Percentiles rank a stretch among this genome's conserved stretches.
phyloP scores from a whole-genome alignment of 2,113 vertebrate species.

The Eleginops maclovinus region DNA sequence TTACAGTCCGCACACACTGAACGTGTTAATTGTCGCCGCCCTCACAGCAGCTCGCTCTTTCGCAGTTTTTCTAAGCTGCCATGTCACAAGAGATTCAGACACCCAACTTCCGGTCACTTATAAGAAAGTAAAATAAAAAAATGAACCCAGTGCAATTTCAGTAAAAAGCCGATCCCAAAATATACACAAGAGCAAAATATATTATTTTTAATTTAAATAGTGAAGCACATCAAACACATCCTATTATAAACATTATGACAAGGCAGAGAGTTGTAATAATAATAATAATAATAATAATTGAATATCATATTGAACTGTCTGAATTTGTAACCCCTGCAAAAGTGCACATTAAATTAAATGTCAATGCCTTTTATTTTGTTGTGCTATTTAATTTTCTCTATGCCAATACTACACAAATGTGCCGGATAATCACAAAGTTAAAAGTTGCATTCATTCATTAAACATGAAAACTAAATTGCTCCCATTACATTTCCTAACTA shows the following conservation, averaged over 20 bases:
- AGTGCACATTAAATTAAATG: too few species aligned
- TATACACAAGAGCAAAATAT: too few species aligned
- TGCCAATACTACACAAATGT: not conserved
- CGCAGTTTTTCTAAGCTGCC: constrained; percentile 22
- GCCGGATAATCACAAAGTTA: not conserved
- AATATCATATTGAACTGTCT: too few species aligned
- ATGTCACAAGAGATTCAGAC: constrained; percentile 8
- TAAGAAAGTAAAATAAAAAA: constrained; percentile 53
- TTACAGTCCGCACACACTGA: not conserved
- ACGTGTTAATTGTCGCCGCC: constrained; percentile 23
- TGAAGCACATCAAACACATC: not conserved
- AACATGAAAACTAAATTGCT: not conserved
- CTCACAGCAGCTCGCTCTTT: constrained; percentile 38
- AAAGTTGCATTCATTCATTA: not conserved
- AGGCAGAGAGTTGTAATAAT: not conserved
- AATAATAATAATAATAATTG: not conserved
- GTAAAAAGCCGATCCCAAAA: not conserved
- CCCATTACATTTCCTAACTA: not conserved
- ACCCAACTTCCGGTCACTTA: not conserved
- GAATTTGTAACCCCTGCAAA: too few species aligned
- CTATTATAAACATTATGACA: not conserved
- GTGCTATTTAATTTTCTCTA: too few species aligned
- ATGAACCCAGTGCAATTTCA: too few species aligned
- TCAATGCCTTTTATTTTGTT: too few species aligned
- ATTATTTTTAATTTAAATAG: not conserved